These are phyloP conservation scores for Imbricaverruca yamaguchii DNA, from an alignment of 2,888 invertebrate genomes.

Conservation along the genomic window DNA sequence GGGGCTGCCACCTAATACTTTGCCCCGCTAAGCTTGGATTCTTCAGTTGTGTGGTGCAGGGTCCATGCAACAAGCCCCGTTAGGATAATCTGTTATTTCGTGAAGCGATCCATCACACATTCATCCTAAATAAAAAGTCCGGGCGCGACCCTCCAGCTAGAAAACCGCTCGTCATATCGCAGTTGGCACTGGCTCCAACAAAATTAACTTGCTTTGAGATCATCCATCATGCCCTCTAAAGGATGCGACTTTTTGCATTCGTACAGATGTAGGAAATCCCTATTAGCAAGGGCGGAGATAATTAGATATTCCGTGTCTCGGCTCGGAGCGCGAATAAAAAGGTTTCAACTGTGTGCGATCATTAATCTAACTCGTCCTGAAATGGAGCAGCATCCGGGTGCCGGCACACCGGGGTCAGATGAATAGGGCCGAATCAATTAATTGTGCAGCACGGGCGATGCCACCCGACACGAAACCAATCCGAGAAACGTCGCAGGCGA, in stretches of 20 bases:
- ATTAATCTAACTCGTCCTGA: slow-evolving; percentile 14
- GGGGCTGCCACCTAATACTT: too few relatives aligned
- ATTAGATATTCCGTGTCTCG: slow-evolving; percentile 9
- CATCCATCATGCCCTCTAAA: slow-evolving; percentile 1
- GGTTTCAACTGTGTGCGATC: neutral
- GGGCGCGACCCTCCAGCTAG: too few relatives aligned
- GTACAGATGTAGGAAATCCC: slow-evolving; percentile 20
- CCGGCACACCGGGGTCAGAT: neutral
- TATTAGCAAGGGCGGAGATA: slow-evolving; percentile 14
- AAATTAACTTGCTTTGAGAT: too few relatives aligned
- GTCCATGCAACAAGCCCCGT: too few relatives aligned
- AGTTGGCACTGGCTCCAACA: too few relatives aligned
- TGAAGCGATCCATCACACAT: too few relatives aligned
- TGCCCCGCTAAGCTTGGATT: too few relatives aligned
- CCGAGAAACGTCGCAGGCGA: neutral
- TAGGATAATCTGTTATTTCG: too few relatives aligned
- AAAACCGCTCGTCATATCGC: too few relatives aligned
- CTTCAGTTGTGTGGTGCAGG: too few relatives aligned
- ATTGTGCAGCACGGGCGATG: neutral
- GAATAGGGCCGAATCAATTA: slow-evolving; percentile 14
- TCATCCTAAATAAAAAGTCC: too few relatives aligned
- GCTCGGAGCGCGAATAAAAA: neutral
- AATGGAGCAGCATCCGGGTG: slow-evolving; percentile 7
- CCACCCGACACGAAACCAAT: neutral
- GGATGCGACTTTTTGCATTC: slow-evolving; percentile 5